A percentile compares a stretch with the other conserved stretches of the same genome.
phyloP scores from a whole-genome alignment of 2,888 invertebrate species.

The Xestia c-nigrum region DNA sequence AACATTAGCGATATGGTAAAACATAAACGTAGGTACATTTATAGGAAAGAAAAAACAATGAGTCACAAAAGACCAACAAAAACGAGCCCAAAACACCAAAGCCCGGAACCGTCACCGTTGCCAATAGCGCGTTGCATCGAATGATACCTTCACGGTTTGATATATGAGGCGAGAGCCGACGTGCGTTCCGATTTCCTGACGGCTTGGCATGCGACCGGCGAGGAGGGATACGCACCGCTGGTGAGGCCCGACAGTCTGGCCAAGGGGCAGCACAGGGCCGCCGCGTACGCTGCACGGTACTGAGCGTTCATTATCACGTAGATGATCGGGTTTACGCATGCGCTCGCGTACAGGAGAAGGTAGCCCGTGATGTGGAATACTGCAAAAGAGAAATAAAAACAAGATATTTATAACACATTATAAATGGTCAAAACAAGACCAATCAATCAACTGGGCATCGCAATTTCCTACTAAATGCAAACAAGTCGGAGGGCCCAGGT shows the following conservation, averaged over 20 bases:
- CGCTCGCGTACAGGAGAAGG: slow-evolving; percentile 96
- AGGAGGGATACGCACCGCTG: slow-evolving; percentile 91
- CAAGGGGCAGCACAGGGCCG: slow-evolving; percentile 93
- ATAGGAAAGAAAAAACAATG: not conserved
- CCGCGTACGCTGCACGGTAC: slow-evolving; percentile 97
- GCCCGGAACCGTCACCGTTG: slow-evolving; percentile 54
- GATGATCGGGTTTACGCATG: slow-evolving; percentile 98
- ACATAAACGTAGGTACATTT: not conserved
- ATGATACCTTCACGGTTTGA: slow-evolving; percentile 87
- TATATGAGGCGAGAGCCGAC: slow-evolving; percentile 83
- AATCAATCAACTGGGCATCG: not conserved
- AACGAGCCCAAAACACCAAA: slow-evolving; percentile 41
- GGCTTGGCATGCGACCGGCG: slow-evolving; percentile 82
- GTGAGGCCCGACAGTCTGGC: slow-evolving; percentile 90
- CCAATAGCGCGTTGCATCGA: slow-evolving; percentile 63
- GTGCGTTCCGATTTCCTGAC: slow-evolving; percentile 82
- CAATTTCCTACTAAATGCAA: not conserved
- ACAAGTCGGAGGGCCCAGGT: not conserved
- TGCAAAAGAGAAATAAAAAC: slow-evolving; percentile 83
- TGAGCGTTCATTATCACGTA: slow-evolving; percentile 99
- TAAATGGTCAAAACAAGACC: not conserved
- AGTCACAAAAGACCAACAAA: slow-evolving; percentile 2
- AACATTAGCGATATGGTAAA: not conserved
- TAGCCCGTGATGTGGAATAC: slow-evolving; percentile 95
- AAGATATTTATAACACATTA: no score